These are phyloP conservation scores for Acanthosoma haemorrhoidale DNA, from an alignment of 2,888 invertebrate genomes.

Conservation along the genomic window DNA sequence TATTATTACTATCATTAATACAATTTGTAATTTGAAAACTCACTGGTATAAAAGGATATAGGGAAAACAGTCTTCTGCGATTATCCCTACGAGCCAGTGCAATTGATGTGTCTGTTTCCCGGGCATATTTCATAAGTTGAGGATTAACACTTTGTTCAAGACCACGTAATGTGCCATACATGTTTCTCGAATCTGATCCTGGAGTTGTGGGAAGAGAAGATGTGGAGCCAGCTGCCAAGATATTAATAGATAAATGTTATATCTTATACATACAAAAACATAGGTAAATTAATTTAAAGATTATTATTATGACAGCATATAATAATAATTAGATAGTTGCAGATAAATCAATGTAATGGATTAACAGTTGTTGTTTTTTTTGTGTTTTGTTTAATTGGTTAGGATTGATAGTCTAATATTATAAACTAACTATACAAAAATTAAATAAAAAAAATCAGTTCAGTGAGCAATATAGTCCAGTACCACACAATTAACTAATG, in stretches of 20 bases:
- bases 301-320: not conserved
- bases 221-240: slow-evolving; percentile 40
- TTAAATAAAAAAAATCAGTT: too few species aligned
- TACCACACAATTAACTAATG: too few species aligned
- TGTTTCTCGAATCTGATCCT: slow-evolving; percentile 43
- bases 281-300: not conserved
- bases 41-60: slow-evolving; percentile 57
- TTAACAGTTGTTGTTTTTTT: too few species aligned
- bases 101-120: slow-evolving; percentile 84
- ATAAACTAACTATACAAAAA: too few species aligned
- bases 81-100: slow-evolving; percentile 73
- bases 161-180: slow-evolving; percentile 77
- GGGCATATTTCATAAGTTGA: slow-evolving; percentile 79
- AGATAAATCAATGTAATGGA: too few species aligned
- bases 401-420: too few species aligned
- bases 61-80: slow-evolving; percentile 70
- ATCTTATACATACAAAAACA: too few species aligned
- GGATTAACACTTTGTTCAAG: slow-evolving; percentile 90
- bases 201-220: slow-evolving; percentile 47
- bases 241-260: too few species aligned
- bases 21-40: slow-evolving; percentile 22
- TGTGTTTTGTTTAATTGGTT: too few species aligned
- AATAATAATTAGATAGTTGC: not conserved
- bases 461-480: too few species aligned
- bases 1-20: not conserved